phyloP scores from a whole-genome alignment of 2,113 vertebrate species.

The Burhinus bistriatus region DNA sequence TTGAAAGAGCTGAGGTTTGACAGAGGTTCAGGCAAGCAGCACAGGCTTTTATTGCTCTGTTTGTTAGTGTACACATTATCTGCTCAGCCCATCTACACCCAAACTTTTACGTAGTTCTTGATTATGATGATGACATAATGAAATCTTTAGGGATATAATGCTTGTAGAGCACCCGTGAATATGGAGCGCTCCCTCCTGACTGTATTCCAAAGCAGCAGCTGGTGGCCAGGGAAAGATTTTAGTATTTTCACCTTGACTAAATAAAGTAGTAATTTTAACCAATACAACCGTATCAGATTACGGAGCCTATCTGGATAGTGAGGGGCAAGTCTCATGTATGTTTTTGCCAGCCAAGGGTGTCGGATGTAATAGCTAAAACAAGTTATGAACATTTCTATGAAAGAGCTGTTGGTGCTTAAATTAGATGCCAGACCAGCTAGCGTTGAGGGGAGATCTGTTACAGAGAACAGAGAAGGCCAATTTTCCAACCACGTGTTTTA shows the following conservation, averaged over 20 bases:
- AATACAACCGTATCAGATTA: not conserved
- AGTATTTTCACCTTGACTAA: not conserved
- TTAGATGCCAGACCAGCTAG: not conserved
- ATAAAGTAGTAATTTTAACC: not conserved
- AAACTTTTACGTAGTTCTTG: not conserved
- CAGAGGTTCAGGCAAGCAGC: not conserved
- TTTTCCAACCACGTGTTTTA: constrained; percentile 17
- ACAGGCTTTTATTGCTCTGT: not conserved
- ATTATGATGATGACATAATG: not conserved
- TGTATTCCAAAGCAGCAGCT: not conserved
- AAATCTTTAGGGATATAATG: not conserved
- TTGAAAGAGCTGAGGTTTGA: not conserved
- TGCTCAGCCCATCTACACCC: not conserved
- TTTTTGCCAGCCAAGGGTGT: not conserved
- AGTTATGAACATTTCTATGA: not conserved
- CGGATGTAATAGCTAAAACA: not conserved
- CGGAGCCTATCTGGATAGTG: not conserved
- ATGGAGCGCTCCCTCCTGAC: not conserved
- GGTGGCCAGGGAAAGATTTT: not conserved
- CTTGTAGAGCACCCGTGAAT: not conserved
- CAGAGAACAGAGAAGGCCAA: not conserved
- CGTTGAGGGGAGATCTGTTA: not conserved
- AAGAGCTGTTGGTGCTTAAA: not conserved
- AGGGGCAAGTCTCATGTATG: not conserved
- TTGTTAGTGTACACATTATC: not conserved